Evolutionary conservation across 2,797 vertebrate genomes (phyloP), one percentile per base, ranked within the genome.

Genomic region (Atherinosoma microstoma): DNA sequence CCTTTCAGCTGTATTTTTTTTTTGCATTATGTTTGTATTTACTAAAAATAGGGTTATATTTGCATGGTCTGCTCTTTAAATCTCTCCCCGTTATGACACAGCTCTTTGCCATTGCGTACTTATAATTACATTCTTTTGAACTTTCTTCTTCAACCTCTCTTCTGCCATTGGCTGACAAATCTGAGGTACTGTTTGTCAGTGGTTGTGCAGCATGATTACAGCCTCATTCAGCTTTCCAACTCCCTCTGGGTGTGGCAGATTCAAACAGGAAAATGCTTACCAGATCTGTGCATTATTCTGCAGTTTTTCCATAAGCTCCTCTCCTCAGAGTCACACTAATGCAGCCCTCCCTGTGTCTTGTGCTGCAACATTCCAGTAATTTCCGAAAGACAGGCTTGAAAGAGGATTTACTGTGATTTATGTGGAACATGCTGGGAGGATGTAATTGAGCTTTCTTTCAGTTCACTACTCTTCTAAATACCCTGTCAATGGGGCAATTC

Each of bases 371-470:
- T 89, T 85, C 74, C 84, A 83, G 85, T 90, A 84, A 90, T 90
- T 89, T 92, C 78, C 70, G 4, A 88, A 90, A 91, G 87, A 86
- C 86, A 78, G 84, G 69, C 79, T 79, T 85, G 86, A 92, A 92
- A 93, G 78, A 78, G 91, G 91, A 91, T 93, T 92, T 89, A 83
- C 65, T 54, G 38, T 92, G 87, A 93, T 91, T 91, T 90, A 92
- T 93, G 91, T 90, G 88, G 77, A 86, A 81, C 86, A 83, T 88
- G 89, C 86, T 82, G 89, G 84, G 83, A 90, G 82, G 89, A 90
- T 90, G 89, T 93, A 92, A 93, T 93, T 93, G 92, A 93, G 91
- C 91, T 89, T 93, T 88, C 87, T 92, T 89, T 87, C 87, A 87
- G 89, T 91, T 92, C 82, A 84, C 84, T 84, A 85, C 87, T 92